Evolutionary conservation across 37 sponge, comb jelly and placozoan species (phyloP), one percentile per base, ranked within the genome.

Genomic region (Petrosia ficiformis): DNA sequence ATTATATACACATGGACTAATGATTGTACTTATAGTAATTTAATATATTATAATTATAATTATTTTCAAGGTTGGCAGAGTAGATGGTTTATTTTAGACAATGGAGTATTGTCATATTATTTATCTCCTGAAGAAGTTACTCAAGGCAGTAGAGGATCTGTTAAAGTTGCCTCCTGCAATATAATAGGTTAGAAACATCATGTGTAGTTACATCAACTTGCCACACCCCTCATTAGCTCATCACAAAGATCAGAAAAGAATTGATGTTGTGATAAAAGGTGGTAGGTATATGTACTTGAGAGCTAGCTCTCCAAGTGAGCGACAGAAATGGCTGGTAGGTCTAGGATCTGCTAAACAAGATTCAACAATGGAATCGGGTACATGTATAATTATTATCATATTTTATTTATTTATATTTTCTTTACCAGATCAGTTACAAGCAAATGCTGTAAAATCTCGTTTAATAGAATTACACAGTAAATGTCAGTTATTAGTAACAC

Each of bases 21-120:
- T n/a, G n/a, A n/a, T n/a, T n/a, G n/a, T n/a, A n/a, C n/a, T n/a
- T n/a, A n/a, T n/a, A n/a, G n/a, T n/a, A n/a, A n/a, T n/a, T n/a
- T n/a, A n/a, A n/a, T n/a, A n/a, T n/a, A n/a, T n/a, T n/a, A n/a
- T n/a, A n/a, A n/a, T n/a, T n/a, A n/a, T n/a, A n/a, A n/a, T n/a
- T n/a, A n/a, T n/a, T n/a, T n/a, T n/a, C n/a, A n/a, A n/a, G 96
- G 96, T 30, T 95, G 96, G 96, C 94, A 95, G 71, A 86, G 80
- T 29, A 68, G 96, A 0, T 95, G 94, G 90, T 92, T 95, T 67
- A 76, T 90, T 44, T 75, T 95, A 59, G 87, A 92, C 19, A 44
- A 65, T 19, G 93, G 93, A n/a, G 68, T 77, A 4, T 84, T 95
- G 28, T 82, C 90, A 59, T 95, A 95, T 78, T 95, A 95, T 71